A percentile compares a stretch with the other conserved stretches of the same genome.
Conservation (phyloP, 2,113 vertebrate genomes). For the Riparia riparia region DNA sequence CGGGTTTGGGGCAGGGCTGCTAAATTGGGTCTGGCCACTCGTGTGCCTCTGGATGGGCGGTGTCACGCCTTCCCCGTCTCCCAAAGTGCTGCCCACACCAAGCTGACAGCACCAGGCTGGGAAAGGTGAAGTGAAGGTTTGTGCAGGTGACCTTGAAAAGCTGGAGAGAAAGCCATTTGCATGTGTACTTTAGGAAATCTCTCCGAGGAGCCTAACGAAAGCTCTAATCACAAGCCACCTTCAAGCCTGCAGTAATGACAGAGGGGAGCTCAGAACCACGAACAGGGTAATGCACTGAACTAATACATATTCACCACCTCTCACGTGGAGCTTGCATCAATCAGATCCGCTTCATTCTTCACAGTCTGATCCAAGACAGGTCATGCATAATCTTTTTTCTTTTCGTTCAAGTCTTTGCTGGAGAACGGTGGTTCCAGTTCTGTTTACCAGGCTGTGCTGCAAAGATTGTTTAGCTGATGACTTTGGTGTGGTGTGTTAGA, state of each 20-base stretch:
- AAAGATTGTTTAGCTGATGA: background rate
- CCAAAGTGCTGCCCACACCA: background rate
- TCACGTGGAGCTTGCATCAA: background rate
- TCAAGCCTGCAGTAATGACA: background rate
- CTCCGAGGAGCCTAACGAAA: background rate
- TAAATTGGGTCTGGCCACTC: rapidly evolving
- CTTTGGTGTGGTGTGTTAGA: background rate
- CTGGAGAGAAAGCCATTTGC: background rate
- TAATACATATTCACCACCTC: slow-evolving; percentile 1
- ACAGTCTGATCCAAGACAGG: background rate
- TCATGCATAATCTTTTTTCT: background rate
- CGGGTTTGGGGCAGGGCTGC: background rate
- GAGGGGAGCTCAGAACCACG: slow-evolving; percentile 7
- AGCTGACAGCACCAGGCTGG: background rate
- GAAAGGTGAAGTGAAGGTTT: background rate
- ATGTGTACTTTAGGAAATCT: background rate
- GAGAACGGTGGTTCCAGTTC: background rate
- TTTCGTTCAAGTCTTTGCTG: background rate
- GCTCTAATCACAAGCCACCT: background rate
- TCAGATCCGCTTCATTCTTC: background rate
- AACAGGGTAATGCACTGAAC: background rate
- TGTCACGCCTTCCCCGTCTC: rapidly evolving
- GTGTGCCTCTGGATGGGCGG: rapidly evolving
- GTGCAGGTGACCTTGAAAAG: background rate
- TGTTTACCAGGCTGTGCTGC: background rate